phyloP scores from a whole-genome alignment of 1,140 invertebrate genomes.

The Halesus radiatus region DNA sequence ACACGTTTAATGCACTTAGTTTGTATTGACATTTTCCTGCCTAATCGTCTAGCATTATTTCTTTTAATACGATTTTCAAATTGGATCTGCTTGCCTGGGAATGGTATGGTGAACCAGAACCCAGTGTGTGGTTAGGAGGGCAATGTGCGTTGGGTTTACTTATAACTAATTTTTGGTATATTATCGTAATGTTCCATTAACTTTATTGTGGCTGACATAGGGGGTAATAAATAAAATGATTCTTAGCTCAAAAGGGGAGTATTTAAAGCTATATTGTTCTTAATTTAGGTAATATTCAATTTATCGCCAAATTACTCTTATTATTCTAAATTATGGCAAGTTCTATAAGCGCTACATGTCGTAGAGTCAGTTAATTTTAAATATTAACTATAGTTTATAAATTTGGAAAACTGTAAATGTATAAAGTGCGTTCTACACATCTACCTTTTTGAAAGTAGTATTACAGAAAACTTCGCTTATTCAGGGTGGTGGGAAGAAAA shows the following conservation, averaged over 20 bases:
- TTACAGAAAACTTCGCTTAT: too few species aligned
- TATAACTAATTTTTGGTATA: constrained; percentile 23
- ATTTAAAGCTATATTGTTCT: constrained; percentile 34
- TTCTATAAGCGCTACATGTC: constrained; percentile 35
- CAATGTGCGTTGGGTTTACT: neutral
- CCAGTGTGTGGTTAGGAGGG: neutral
- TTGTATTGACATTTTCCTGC: too few species aligned
- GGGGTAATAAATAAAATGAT: constrained; percentile 3
- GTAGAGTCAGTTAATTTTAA: constrained; percentile 21
- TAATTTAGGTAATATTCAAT: constrained; percentile 13
- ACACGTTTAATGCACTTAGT: too few species aligned
- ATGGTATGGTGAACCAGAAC: too few species aligned
- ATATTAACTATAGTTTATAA: constrained; percentile 44
- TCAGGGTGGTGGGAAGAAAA: too few species aligned
- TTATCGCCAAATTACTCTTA: neutral
- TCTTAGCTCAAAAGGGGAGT: constrained; percentile 26
- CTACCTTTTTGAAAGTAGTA: too few species aligned
- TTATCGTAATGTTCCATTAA: constrained; percentile 1
- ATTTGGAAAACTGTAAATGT: constrained; percentile 51
- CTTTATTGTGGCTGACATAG: constrained; percentile 6
- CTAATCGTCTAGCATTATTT: too few species aligned
- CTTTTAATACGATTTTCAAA: too few species aligned
- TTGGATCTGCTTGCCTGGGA: too few species aligned
- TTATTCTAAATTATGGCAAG: constrained; percentile 35
- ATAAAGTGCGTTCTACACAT: constrained; percentile 43